Conservation (phyloP, 2,888 invertebrate species). For the Dolomedes plantarius region DNA sequence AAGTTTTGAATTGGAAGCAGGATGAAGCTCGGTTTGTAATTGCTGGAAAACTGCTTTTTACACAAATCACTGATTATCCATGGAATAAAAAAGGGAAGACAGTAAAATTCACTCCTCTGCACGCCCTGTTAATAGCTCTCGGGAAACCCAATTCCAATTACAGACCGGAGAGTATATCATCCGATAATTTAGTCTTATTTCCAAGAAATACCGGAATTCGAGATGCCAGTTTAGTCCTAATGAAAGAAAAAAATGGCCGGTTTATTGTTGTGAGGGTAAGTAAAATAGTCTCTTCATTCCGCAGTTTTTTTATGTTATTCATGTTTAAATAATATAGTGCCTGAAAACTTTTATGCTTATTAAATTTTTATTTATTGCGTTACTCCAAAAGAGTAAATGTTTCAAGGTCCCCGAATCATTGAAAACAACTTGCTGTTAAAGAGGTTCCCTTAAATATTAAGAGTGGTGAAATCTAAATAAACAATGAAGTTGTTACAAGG, state of each 20-base stretch:
- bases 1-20: slow-evolving; percentile 91
- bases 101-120: slow-evolving; percentile 84
- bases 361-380: no score
- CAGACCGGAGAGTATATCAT: slow-evolving; percentile 79
- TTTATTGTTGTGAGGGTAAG: slow-evolving; percentile 86
- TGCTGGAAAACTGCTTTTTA: slow-evolving; percentile 91
- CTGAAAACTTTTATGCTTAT: no score
- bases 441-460: no score
- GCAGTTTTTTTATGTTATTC: no score
- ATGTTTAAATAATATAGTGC: no score
- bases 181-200: slow-evolving; percentile 79
- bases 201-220: slow-evolving; percentile 81
- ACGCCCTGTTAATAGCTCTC: slow-evolving; percentile 92
- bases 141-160: slow-evolving; percentile 89
- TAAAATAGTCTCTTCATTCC: slow-evolving; percentile 36
- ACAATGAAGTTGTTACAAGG: no score
- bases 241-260: slow-evolving; percentile 92
- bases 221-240: slow-evolving; percentile 90
- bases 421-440: no score
- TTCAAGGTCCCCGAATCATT: no score
- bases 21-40: slow-evolving; percentile 93
- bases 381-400: no score
- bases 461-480: no score
- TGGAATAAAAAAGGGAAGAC: slow-evolving; percentile 75
- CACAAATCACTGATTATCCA: slow-evolving; percentile 82